Conservation (phyloP, 2,888 invertebrate genomes). For the Augiades crinisus region DNA sequence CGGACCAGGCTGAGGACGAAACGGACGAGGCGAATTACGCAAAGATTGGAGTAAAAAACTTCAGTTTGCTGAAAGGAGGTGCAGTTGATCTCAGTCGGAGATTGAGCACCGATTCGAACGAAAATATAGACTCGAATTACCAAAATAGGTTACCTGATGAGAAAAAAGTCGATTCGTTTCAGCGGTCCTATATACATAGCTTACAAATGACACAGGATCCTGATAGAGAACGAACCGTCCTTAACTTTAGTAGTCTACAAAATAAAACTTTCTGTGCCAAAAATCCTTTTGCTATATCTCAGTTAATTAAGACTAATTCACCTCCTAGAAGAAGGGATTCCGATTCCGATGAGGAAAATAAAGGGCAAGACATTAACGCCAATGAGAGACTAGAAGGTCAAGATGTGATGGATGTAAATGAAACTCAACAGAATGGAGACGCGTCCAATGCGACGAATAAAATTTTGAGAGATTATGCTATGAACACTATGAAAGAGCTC, state of each 20-base stretch:
- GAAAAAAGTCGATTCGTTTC: constrained; percentile 70
- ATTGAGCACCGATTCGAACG: constrained; percentile 76
- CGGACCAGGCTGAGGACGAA: constrained; percentile 55
- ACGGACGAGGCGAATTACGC: constrained; percentile 54
- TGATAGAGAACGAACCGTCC: constrained; percentile 64
- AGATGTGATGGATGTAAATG: constrained; percentile 56
- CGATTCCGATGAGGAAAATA: constrained; percentile 72
- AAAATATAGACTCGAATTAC: constrained; percentile 75
- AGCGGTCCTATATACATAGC: constrained; percentile 76
- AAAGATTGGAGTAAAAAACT: constrained; percentile 76
- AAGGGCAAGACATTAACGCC: constrained; percentile 73
- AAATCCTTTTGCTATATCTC: constrained; percentile 80
- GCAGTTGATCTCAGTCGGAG: constrained; percentile 76
- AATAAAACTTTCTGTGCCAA: constrained; percentile 80
- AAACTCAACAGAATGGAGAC: constrained; percentile 67
- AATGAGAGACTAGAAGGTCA: constrained; percentile 69
- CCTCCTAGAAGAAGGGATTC: constrained; percentile 78
- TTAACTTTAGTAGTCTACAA: constrained; percentile 75
- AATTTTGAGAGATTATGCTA: constrained; percentile 88
- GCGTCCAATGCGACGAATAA: constrained; percentile 76
- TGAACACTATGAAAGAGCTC: constrained; percentile 90
- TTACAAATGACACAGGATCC: constrained; percentile 63
- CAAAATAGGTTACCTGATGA: constrained; percentile 70
- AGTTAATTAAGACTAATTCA: constrained; percentile 77
- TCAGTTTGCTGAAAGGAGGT: constrained; percentile 70